Conservation (phyloP, 2,797 vertebrate genomes). For the Erethizon dorsatum region DNA sequence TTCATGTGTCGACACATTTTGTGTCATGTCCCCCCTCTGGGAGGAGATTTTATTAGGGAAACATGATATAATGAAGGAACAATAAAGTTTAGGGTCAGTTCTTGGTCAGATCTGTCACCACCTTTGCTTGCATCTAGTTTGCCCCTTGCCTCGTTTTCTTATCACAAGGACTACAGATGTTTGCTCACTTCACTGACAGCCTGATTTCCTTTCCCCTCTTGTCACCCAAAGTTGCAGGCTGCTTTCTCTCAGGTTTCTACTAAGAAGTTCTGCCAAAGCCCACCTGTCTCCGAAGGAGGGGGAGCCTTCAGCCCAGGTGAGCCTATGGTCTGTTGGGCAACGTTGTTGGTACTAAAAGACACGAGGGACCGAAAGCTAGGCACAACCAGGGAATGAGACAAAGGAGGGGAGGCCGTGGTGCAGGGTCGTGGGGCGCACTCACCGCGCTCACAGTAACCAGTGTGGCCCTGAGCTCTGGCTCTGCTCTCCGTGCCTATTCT, state of each 20-base stretch:
- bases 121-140: background rate
- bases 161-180: background rate
- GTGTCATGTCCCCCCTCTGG: background rate
- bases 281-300: background rate
- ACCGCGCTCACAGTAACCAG: background rate
- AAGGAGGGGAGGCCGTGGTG: background rate
- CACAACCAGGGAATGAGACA: background rate
- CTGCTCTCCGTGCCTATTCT: background rate
- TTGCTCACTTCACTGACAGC: background rate
- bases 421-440: background rate
- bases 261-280: background rate
- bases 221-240: background rate
- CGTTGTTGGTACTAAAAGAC: background rate
- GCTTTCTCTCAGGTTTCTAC: background rate
- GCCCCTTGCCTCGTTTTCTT: background rate
- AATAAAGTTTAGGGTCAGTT: background rate
- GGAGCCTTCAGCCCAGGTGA: background rate
- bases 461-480: background rate
- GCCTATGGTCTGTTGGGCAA: background rate
- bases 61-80: background rate
- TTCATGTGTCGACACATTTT: background rate
- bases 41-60: background rate
- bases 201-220: background rate
- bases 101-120: background rate
- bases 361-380: background rate